Evolutionary conservation across 2,113 vertebrate genomes (phyloP).

Genomic region (Larimichthys polyactis): DNA sequence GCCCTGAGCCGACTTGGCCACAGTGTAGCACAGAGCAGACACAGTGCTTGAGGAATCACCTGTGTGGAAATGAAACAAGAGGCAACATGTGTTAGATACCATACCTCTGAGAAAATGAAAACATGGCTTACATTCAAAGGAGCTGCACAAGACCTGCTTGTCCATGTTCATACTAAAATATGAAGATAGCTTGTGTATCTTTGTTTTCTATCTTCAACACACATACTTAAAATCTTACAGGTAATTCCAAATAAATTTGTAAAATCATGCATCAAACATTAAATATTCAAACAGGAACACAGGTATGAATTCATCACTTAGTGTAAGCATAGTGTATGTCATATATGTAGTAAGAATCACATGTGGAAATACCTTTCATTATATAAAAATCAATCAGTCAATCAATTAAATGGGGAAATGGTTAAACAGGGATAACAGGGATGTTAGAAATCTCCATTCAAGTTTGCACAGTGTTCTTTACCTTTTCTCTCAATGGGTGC

Average conservation of each 20-base stretch:
- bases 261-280: no score
- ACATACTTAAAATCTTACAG: no score
- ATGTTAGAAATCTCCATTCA: not conserved
- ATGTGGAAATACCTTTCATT: not conserved
- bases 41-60: slow-evolving; percentile 92
- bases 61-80: slow-evolving; percentile 45
- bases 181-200: no score
- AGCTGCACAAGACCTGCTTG: no score
- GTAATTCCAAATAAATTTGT: no score
- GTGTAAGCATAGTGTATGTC: not conserved
- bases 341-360: not conserved
- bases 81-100: no score
- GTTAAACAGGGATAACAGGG: not conserved
- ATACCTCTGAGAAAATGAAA: no score
- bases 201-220: no score
- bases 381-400: no score
- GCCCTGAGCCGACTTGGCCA: slow-evolving; percentile 90
- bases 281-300: no score
- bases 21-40: slow-evolving; percentile 92
- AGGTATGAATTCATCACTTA: not conserved
- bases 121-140: no score
- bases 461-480: slow-evolving; percentile 49
- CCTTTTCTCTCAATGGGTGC: slow-evolving; percentile 93
- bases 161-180: no score
- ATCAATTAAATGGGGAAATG: not conserved